Evolutionary conservation across 2,888 invertebrate species (phyloP).

Genomic region (Agrotis exclamationis): DNA sequence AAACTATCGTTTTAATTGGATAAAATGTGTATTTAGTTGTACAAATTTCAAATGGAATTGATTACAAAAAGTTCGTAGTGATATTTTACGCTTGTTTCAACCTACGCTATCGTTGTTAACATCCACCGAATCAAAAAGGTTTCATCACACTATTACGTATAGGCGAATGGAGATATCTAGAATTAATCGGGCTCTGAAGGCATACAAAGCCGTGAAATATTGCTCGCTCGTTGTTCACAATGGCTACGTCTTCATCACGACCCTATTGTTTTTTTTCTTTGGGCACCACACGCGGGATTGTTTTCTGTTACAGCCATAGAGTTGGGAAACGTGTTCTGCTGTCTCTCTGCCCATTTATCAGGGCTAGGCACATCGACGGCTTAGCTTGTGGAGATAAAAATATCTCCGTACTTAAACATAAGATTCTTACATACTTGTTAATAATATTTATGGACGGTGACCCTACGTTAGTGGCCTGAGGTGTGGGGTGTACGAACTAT

Average conservation of each 20-base stretch:
- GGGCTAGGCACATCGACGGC: slow-evolving; percentile 68
- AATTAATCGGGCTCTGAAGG: slow-evolving; percentile 89
- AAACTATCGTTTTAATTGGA: slow-evolving; percentile 54
- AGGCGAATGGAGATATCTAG: slow-evolving; percentile 90
- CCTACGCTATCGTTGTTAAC: slow-evolving; percentile 82
- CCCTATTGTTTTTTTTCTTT: slow-evolving; percentile 89
- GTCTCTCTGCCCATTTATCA: slow-evolving; percentile 83
- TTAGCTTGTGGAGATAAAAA: slow-evolving; percentile 72
- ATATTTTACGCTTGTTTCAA: slow-evolving; percentile 70
- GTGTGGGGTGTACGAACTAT: slow-evolving; percentile 44
- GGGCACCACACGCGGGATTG: slow-evolving; percentile 86
- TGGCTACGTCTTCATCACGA: slow-evolving; percentile 91
- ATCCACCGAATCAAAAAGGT: slow-evolving; percentile 84
- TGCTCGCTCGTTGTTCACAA: slow-evolving; percentile 89
- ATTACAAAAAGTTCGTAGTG: slow-evolving; percentile 61
- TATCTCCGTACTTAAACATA: slow-evolving; percentile 67
- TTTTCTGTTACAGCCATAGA: slow-evolving; percentile 85
- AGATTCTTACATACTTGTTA: slow-evolving; percentile 67
- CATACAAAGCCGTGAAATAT: slow-evolving; percentile 91
- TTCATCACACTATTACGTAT: slow-evolving; percentile 88
- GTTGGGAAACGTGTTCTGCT: slow-evolving; percentile 86
- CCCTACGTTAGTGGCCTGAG: slow-evolving; percentile 55
- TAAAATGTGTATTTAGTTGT: slow-evolving; percentile 36
- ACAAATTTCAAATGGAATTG: slow-evolving; percentile 44
- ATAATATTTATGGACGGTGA: slow-evolving; percentile 66